Conservation (phyloP, 2,113 vertebrate genomes). For the Agelaius tricolor region DNA sequence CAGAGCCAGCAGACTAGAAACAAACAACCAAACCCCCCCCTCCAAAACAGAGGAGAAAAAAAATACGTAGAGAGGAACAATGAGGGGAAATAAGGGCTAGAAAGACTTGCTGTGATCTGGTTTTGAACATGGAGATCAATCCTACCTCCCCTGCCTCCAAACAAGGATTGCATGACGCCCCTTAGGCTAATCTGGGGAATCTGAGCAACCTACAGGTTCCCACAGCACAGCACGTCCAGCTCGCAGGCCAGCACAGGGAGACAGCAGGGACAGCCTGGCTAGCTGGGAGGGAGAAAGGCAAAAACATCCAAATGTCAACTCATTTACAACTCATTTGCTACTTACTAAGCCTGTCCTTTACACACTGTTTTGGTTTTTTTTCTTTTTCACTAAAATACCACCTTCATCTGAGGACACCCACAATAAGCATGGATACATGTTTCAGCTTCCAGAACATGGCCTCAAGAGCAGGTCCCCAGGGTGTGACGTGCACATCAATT, state of each 20-base stretch:
- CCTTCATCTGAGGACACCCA: not conserved
- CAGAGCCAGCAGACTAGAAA: not conserved
- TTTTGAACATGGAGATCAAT: not conserved
- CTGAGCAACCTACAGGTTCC: not conserved
- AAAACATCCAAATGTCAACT: constrained; percentile 5
- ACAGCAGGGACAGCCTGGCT: not conserved
- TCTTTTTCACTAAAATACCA: not conserved
- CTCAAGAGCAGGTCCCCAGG: not conserved
- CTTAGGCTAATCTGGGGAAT: not conserved
- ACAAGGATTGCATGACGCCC: not conserved
- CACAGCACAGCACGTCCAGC: not conserved
- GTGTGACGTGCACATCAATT: not conserved
- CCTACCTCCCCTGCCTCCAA: not conserved
- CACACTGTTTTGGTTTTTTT: not conserved
- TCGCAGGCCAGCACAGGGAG: not conserved
- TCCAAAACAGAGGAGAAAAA: not conserved
- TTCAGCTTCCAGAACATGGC: not conserved
- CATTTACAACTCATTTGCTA: constrained; percentile 56
- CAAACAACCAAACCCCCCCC: accelerated
- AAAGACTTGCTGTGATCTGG: not conserved
- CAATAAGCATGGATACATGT: not conserved
- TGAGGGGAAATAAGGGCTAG: accelerated
- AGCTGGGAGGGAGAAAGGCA: not conserved
- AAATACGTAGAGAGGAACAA: not conserved
- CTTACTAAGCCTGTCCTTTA: constrained; percentile 20